phyloP scores from a whole-genome alignment of 2,113 vertebrate genomes.

The Ranitomeya imitator region DNA sequence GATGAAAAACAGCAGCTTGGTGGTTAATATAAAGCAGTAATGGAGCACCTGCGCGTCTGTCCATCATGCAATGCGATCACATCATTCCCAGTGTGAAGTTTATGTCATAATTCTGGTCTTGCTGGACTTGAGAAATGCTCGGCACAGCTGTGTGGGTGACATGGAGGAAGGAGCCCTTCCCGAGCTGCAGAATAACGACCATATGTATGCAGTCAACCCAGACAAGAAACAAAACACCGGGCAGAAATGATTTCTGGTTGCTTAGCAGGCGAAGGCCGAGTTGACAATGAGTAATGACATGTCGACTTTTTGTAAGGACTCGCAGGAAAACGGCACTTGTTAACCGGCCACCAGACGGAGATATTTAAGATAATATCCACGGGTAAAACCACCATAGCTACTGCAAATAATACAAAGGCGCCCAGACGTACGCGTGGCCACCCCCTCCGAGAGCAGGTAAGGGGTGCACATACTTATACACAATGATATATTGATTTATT shows the following conservation, averaged over 20 bases:
- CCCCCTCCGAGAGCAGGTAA: neutral
- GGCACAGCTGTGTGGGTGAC: conserved; percentile 46
- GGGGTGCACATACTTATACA: neutral
- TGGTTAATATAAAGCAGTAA: neutral
- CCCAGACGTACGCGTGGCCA: no score
- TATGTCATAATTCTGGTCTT: neutral
- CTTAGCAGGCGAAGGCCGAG: conserved; percentile 53
- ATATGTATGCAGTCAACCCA: conserved; percentile 56
- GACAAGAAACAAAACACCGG: conserved; percentile 45
- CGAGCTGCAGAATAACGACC: conserved; percentile 47
- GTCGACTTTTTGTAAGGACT: conserved; percentile 44
- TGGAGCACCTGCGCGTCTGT: neutral
- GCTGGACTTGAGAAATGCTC: conserved; percentile 1
- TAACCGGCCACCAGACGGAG: conserved; percentile 49
- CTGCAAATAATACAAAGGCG: conserved; percentile 21
- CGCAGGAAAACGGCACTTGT: conserved; percentile 45
- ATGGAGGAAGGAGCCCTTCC: conserved; percentile 48
- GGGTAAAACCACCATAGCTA: conserved; percentile 17
- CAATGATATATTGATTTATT: neutral
- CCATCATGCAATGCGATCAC: conserved; percentile 19
- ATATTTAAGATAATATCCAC: conserved; percentile 48
- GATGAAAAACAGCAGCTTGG: neutral
- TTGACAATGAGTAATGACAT: conserved; percentile 57
- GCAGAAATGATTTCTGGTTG: conserved; percentile 48
- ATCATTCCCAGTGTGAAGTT: conserved; percentile 24